phyloP scores from a whole-genome alignment of 2,888 invertebrate genomes.

The Uropetala carovei region DNA sequence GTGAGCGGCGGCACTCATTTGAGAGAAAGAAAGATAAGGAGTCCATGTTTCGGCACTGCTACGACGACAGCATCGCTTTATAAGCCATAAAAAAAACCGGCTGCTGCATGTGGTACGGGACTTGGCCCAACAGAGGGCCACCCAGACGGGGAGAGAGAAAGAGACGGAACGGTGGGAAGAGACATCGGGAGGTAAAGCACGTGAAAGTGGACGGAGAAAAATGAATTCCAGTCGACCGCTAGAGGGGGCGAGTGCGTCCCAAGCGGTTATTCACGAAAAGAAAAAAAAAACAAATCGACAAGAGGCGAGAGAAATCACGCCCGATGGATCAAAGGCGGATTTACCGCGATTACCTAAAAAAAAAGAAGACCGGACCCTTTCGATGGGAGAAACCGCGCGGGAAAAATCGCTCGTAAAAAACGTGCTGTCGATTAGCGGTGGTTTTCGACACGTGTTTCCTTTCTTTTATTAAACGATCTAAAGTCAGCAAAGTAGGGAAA shows the following conservation, averaged over 20 bases:
- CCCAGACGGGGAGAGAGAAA: background rate
- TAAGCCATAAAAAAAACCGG: slow-evolving; percentile 54
- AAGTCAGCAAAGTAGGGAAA: no score
- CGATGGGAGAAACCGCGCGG: background rate
- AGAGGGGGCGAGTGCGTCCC: background rate
- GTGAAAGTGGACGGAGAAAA: slow-evolving; percentile 36
- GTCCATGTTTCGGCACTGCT: slow-evolving; percentile 52
- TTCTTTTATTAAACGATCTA: no score
- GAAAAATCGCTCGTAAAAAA: slow-evolving; percentile 15
- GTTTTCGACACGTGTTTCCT: background rate
- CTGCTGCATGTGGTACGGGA: slow-evolving; percentile 34
- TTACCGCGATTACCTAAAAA: slow-evolving; percentile 12
- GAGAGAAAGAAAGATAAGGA: slow-evolving; percentile 53
- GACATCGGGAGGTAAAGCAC: slow-evolving; percentile 44
- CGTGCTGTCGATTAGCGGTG: slow-evolving; percentile 29
- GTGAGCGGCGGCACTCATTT: slow-evolving; percentile 46
- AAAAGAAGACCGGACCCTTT: slow-evolving; percentile 25
- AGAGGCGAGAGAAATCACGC: background rate
- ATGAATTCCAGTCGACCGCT: background rate
- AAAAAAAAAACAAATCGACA: no score
- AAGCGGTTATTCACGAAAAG: no score
- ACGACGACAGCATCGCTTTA: slow-evolving; percentile 60
- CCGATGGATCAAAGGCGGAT: slow-evolving; percentile 48
- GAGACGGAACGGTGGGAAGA: background rate
- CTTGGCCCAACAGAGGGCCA: slow-evolving; percentile 5